Evolutionary conservation across 1,140 invertebrate species (phyloP), one percentile per base, ranked within the genome.

Genomic region (Drosophila pruinosa): DNA sequence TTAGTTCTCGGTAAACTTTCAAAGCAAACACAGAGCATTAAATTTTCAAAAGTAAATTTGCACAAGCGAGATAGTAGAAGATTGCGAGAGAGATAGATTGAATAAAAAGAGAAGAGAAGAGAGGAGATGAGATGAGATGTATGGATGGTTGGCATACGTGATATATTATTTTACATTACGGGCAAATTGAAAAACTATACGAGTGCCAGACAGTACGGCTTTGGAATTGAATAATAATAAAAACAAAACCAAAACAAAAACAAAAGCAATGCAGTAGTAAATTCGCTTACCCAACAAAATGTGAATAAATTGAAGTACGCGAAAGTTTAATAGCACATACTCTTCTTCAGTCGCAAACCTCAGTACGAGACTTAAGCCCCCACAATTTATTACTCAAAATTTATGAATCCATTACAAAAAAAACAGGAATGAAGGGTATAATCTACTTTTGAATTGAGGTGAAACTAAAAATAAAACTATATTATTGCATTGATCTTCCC

Each of bases 111-210:
- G 39, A 31, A 50, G 12, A 8, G n/a, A 39, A 52, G 61, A 41
- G 12, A n/a, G 22, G 43, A 14, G 22, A 19, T 21, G 26, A 24
- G 21, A 14, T 17, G 19, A n/a, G 43, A 48, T 24, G 15, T 15
- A 39, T 39, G 43, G 36, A 36, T 19, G 34, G 28, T 48, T 58
- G 43, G 52, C 67, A 80, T 67, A 81, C 77, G 78, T 81, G 78
- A 81, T 81, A 73, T 81, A 81, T 76, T 81, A 81, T 75, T 72
- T 80, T 59, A 28, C 54, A 81, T 81, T 81, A 76, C 68, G 22
- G 62, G 56, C 47, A 81, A 80, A 81, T 76, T 81, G 78, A 81
- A 81, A 81, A 80, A 71, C 77, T 72, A 69, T 53, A 59, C 54
- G 62, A 34, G 14, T 53, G 39, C 39, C 45, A 50, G 58, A 38